phyloP scores from a whole-genome alignment of 2,797 vertebrate species.

The Rhinichthys osculus region DNA sequence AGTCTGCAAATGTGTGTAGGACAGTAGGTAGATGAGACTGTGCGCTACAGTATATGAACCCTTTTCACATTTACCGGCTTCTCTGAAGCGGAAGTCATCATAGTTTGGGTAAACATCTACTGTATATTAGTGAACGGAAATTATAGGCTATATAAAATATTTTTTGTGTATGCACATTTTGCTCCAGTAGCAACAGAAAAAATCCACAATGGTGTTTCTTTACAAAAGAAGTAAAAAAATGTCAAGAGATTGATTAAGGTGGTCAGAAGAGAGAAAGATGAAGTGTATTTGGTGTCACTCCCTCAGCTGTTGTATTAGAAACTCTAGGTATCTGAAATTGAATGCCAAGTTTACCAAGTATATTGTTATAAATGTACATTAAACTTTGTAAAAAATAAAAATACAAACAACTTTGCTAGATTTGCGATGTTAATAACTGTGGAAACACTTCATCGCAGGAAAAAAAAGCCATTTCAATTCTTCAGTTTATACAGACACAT shows the following conservation, averaged over 20 bases:
- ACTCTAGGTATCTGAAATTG: background rate
- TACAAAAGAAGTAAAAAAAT: background rate
- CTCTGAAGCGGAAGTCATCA: too few species aligned
- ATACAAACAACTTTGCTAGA: background rate
- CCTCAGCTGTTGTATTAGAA: background rate
- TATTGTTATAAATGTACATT: background rate
- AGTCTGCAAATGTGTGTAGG: background rate
- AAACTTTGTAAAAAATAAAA: background rate
- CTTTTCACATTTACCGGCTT: background rate
- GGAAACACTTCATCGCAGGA: background rate
- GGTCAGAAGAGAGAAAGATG: background rate
- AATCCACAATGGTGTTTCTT: background rate
- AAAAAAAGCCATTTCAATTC: background rate
- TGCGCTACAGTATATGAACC: background rate
- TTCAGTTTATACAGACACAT: background rate
- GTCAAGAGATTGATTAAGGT: background rate
- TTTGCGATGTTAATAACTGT: background rate
- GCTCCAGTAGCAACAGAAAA: background rate
- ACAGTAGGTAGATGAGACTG: background rate
- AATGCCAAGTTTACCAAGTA: background rate
- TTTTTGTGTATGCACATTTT: background rate
- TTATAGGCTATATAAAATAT: background rate
- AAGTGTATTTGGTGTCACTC: background rate
- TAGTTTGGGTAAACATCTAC: background rate
- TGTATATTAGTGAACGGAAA: background rate